Conservation (phyloP, 2,888 invertebrate genomes). For the Andrena minutula region DNA sequence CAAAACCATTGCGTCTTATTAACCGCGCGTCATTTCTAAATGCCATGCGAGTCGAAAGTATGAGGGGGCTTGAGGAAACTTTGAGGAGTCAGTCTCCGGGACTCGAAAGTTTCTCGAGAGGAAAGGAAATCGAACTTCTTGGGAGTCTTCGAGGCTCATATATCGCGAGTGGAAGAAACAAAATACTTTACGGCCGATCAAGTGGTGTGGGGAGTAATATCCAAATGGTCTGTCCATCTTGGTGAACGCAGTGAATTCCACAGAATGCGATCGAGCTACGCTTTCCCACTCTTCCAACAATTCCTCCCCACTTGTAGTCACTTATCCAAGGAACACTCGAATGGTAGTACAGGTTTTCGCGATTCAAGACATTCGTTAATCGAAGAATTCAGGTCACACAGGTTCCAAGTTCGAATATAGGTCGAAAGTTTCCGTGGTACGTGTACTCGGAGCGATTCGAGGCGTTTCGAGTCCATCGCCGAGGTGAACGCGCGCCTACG, state of each 20-base stretch:
- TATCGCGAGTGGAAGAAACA: background rate
- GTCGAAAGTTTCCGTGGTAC: constrained; percentile 1
- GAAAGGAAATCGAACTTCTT: background rate
- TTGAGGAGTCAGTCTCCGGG: background rate
- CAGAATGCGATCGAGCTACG: too few species aligned
- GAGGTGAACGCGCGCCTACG: constrained; percentile 37
- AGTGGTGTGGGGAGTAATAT: background rate
- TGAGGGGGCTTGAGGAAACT: background rate
- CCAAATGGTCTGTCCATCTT: background rate
- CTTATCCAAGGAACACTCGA: too few species aligned
- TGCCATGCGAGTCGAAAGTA: background rate
- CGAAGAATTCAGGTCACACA: constrained; percentile 11
- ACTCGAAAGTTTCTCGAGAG: background rate
- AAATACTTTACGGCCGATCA: background rate
- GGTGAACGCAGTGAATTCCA: too few species aligned
- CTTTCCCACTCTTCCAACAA: too few species aligned
- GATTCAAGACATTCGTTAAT: background rate
- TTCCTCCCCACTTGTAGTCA: too few species aligned
- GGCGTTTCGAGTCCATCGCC: constrained; percentile 31
- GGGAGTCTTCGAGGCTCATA: background rate
- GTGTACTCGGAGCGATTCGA: constrained; percentile 22
- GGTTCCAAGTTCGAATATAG: background rate
- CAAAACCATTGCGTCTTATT: background rate
- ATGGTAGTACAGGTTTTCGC: too few species aligned
- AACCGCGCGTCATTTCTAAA: constrained; percentile 2